These are phyloP conservation scores for Stomatorhinus ivindoensis DNA, from an alignment of 2,113 vertebrate species.

Conservation along the genomic window DNA sequence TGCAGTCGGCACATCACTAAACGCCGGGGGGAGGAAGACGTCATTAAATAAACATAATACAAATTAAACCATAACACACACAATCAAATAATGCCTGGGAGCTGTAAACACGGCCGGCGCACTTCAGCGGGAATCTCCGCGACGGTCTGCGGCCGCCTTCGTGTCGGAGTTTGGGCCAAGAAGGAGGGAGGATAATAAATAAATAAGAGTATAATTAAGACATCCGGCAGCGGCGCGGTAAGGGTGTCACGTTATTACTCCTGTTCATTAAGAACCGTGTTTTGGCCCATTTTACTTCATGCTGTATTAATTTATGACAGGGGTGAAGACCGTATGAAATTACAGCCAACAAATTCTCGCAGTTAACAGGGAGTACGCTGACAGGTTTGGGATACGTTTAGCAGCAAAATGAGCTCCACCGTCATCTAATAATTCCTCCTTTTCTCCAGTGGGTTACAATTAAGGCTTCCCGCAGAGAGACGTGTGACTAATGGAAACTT, in stretches of 20 bases:
- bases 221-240: background rate
- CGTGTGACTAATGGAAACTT: conserved; percentile 23
- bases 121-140: background rate
- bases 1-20: background rate
- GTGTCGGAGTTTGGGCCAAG: background rate
- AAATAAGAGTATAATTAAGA: background rate
- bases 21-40: background rate
- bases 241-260: conserved; percentile 53
- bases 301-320: conserved; percentile 78
- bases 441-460: conserved; percentile 34
- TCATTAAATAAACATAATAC: conserved; percentile 8
- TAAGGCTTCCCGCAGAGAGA: conserved; percentile 21
- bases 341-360: conserved; percentile 68
- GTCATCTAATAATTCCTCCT: conserved; percentile 54
- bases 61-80: conserved; percentile 6
- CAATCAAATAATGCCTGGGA: background rate
- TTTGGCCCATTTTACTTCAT: conserved; percentile 70
- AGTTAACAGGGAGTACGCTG: conserved; percentile 64
- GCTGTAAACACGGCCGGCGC: background rate
- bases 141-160: background rate
- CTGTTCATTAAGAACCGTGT: conserved; percentile 71
- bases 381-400: conserved; percentile 61
- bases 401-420: conserved; percentile 30
- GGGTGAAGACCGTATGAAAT: conserved; percentile 77
- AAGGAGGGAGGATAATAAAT: background rate